phyloP scores from a whole-genome alignment of 2,888 invertebrate genomes.

The Rotaria sp. region DNA sequence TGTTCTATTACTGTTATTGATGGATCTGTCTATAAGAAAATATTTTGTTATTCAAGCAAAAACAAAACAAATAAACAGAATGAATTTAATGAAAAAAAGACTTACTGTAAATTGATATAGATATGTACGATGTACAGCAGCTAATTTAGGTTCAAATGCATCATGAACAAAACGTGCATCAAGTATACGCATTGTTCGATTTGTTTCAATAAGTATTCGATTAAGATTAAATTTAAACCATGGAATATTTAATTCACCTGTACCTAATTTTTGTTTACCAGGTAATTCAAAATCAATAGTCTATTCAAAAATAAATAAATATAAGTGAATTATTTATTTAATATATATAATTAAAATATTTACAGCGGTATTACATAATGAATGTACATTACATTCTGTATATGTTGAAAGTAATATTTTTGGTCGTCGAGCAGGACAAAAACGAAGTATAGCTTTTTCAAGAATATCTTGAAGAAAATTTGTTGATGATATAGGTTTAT shows the following conservation, averaged over 20 bases:
- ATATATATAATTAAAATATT: neutral
- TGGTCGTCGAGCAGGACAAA: slow-evolving; percentile 16
- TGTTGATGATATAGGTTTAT: neutral
- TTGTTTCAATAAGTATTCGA: neutral
- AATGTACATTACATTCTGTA: slow-evolving; percentile 22
- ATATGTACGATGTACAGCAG: neutral
- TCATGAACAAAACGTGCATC: slow-evolving; percentile 17
- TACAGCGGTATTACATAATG: slow-evolving; percentile 20
- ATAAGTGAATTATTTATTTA: neutral
- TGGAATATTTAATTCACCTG: neutral
- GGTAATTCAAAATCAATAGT: slow-evolving; percentile 25
- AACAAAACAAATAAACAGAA: neutral
- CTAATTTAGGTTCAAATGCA: slow-evolving; percentile 22
- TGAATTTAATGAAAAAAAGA: neutral
- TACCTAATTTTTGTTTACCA: slow-evolving; percentile 22
- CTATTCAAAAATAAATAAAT: neutral
- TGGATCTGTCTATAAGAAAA: neutral
- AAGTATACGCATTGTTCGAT: neutral
- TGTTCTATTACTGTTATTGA: neutral
- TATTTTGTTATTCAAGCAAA: neutral
- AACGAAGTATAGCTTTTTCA: neutral
- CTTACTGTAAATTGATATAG: slow-evolving; percentile 1
- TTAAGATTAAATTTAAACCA: slow-evolving; percentile 22
- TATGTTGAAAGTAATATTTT: slow-evolving; percentile 22
- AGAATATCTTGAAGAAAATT: slow-evolving; percentile 15